Conservation (phyloP, 2,797 vertebrate species). For the Dryobates pubescens region DNA sequence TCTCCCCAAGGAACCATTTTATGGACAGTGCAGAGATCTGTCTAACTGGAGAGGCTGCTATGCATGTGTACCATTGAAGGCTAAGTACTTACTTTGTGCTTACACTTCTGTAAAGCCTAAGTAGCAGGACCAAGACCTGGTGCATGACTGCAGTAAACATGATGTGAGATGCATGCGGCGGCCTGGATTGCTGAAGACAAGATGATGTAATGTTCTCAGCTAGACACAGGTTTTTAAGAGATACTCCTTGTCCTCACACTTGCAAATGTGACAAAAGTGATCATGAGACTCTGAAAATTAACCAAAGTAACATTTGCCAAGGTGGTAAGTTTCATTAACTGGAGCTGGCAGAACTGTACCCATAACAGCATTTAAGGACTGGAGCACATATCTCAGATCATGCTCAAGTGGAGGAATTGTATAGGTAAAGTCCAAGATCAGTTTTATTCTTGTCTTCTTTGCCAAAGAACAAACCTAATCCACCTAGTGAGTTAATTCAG, state of each 20-base stretch:
- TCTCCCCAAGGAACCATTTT: neutral
- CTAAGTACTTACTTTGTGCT: neutral
- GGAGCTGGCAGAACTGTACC: neutral
- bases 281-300: neutral
- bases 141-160: neutral
- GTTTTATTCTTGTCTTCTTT: neutral
- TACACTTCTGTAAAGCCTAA: neutral
- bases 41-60: neutral
- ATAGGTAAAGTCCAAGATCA: neutral
- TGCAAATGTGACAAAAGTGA: neutral
- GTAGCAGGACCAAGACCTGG: neutral
- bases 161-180: no score
- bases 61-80: neutral
- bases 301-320: neutral
- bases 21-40: neutral
- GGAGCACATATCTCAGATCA: neutral
- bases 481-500: neutral
- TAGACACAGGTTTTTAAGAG: neutral
- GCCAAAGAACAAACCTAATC: neutral
- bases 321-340: neutral
- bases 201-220: neutral
- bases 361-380: neutral
- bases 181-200: neutral
- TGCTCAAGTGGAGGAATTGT: neutral
- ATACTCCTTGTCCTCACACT: neutral